Evolutionary conservation across 2,797 vertebrate species (phyloP).

Genomic region (Sciaenops ocellatus): DNA sequence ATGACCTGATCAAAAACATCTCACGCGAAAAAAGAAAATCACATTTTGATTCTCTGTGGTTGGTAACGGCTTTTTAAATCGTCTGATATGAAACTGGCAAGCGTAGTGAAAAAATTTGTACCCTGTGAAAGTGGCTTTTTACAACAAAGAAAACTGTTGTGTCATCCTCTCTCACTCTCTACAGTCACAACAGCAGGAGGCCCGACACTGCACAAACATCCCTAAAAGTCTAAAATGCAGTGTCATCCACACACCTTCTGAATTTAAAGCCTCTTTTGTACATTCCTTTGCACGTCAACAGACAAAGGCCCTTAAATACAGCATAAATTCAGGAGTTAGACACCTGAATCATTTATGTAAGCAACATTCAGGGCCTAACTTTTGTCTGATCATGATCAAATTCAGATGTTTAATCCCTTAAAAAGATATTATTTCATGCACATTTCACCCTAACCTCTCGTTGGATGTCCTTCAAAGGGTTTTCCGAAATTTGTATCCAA

Average conservation of each 20-base stretch:
- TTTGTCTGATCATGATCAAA: slow-evolving; percentile 1
- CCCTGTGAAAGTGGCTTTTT: slow-evolving; percentile 46
- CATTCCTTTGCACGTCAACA: slow-evolving; percentile 7
- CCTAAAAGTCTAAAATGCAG: not conserved
- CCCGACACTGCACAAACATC: slow-evolving; percentile 1
- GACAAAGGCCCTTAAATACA: not conserved
- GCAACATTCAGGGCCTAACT: not conserved
- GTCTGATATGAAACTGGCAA: slow-evolving; percentile 47
- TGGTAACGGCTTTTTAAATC: slow-evolving; percentile 68
- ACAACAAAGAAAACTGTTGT: slow-evolving; percentile 35
- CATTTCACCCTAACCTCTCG: slow-evolving; percentile 7
- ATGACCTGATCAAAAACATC: slow-evolving; percentile 32
- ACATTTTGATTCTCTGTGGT: slow-evolving; percentile 58
- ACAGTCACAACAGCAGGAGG: not conserved
- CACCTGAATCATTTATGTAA: not conserved
- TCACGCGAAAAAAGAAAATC: not conserved
- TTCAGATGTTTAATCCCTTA: slow-evolving; percentile 17
- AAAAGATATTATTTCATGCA: slow-evolving; percentile 4
- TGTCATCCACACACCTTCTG: not conserved
- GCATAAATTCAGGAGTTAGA: not conserved
- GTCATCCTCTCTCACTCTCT: slow-evolving; percentile 8
- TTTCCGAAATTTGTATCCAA: not conserved
- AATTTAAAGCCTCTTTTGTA: not conserved
- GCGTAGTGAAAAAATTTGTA: slow-evolving; percentile 24
- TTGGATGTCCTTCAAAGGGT: slow-evolving; percentile 30